These are phyloP conservation scores for Pseudonaja textilis DNA, from an alignment of 2,113 vertebrate genomes.

Conservation along the genomic window DNA sequence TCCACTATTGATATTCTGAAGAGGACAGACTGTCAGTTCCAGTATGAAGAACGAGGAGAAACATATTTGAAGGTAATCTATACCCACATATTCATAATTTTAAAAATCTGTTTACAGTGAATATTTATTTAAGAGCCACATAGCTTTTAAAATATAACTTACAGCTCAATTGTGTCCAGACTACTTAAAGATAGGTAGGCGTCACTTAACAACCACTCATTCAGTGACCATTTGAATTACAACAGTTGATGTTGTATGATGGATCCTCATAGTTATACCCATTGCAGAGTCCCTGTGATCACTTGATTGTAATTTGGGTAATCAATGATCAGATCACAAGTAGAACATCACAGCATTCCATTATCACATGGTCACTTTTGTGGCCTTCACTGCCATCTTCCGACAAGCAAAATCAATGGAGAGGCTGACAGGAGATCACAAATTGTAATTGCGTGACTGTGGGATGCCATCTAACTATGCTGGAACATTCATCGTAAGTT, in stretches of 20 bases:
- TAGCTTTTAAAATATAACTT: not conserved
- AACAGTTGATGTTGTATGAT: no score
- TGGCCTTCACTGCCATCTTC: not conserved
- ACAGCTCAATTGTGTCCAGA: not conserved
- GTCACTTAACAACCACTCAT: not conserved
- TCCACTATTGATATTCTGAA: constrained; percentile 90
- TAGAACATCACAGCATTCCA: not conserved
- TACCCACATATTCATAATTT: not conserved
- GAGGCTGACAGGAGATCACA: not conserved
- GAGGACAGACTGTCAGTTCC: constrained; percentile 88
- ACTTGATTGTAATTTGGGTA: not conserved
- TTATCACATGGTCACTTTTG: not conserved
- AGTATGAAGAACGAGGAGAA: constrained; percentile 89
- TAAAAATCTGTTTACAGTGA: not conserved
- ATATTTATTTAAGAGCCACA: not conserved
- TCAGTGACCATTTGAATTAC: not conserved
- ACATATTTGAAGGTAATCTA: constrained; percentile 87
- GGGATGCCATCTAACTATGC: not conserved
- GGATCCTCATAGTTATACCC: not conserved
- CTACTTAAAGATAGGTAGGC: not conserved
- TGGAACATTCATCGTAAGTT: not conserved
- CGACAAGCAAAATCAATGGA: not conserved
- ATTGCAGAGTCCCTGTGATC: not conserved
- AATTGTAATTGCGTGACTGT: not conserved
- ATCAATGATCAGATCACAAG: not conserved